Conservation (phyloP, 1,140 invertebrate genomes). For the Odontomachus brunneus region DNA sequence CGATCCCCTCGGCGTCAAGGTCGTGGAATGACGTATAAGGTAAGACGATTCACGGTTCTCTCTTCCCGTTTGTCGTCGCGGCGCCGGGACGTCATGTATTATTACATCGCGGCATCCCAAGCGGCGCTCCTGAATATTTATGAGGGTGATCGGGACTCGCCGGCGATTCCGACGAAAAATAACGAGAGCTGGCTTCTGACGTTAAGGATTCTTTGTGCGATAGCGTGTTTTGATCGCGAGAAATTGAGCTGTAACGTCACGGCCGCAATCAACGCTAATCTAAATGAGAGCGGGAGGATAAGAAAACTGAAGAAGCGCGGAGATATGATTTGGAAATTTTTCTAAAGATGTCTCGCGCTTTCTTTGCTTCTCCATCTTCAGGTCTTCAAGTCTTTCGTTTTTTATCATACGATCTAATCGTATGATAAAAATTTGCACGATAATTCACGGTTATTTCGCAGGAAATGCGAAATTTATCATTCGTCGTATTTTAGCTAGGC, state of each 20-base stretch:
- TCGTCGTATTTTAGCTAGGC: too few relatives aligned
- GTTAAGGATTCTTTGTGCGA: not conserved
- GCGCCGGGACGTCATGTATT: not conserved
- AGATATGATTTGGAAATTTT: not conserved
- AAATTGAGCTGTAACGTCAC: too few relatives aligned
- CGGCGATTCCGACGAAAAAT: not conserved
- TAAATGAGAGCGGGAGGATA: not conserved
- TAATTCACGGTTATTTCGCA: too few relatives aligned
- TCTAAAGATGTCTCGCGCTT: too few relatives aligned
- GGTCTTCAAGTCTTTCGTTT: too few relatives aligned
- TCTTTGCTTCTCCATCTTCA: too few relatives aligned
- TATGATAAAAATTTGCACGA: too few relatives aligned
- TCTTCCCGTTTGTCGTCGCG: conserved; percentile 1
- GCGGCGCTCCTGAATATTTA: conserved; percentile 69
- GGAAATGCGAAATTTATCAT: too few relatives aligned
- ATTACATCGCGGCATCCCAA: not conserved
- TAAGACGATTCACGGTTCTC: conserved; percentile 71
- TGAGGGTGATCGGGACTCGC: conserved; percentile 30
- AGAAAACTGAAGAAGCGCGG: not conserved
- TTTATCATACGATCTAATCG: too few relatives aligned
- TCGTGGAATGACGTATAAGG: conserved; percentile 84
- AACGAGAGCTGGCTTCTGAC: conserved; percentile 39
- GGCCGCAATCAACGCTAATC: not conserved
- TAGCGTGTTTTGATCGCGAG: too few relatives aligned
- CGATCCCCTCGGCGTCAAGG: conserved; percentile 66